Conservation (phyloP, 2,113 vertebrate genomes). For the Aegithalos caudatus region DNA sequence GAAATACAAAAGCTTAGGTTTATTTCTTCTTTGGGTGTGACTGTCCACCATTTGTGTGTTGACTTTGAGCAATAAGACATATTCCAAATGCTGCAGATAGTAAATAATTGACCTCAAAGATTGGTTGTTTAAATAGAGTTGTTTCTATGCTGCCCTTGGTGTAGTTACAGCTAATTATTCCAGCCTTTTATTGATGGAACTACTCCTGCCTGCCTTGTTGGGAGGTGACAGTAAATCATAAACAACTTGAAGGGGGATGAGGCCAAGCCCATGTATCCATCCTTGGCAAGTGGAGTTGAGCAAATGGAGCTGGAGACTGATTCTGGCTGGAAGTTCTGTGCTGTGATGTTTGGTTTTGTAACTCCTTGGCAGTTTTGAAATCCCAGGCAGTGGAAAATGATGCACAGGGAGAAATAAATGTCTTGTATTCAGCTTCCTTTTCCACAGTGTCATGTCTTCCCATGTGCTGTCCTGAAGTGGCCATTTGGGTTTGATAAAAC, state of each 20-base stretch:
- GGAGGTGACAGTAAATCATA: constrained; percentile 7
- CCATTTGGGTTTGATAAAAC: not conserved
- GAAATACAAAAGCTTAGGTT: not conserved
- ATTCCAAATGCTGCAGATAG: constrained; percentile 1
- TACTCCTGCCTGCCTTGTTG: not conserved
- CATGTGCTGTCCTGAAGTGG: not conserved
- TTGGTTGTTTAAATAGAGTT: not conserved
- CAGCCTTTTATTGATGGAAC: not conserved
- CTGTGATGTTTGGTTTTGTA: constrained; percentile 6
- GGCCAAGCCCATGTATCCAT: not conserved
- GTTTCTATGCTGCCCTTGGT: not conserved
- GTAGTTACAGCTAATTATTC: not conserved
- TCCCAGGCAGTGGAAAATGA: not conserved
- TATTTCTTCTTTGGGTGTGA: not conserved
- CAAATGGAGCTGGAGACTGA: not conserved
- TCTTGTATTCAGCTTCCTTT: not conserved
- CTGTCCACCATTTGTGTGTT: not conserved
- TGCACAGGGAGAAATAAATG: not conserved
- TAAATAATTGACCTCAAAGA: constrained; percentile 4
- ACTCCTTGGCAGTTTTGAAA: constrained; percentile 15
- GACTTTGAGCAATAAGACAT: not conserved
- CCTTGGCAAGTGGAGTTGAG: not conserved
- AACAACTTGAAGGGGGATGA: not conserved
- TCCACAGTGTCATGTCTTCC: not conserved
- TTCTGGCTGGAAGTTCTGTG: not conserved